Percentiles rank a stretch among this genome's conserved stretches.
phyloP scores from a whole-genome alignment of 2,888 invertebrate genomes.

The Tenthredo scrophulariae region DNA sequence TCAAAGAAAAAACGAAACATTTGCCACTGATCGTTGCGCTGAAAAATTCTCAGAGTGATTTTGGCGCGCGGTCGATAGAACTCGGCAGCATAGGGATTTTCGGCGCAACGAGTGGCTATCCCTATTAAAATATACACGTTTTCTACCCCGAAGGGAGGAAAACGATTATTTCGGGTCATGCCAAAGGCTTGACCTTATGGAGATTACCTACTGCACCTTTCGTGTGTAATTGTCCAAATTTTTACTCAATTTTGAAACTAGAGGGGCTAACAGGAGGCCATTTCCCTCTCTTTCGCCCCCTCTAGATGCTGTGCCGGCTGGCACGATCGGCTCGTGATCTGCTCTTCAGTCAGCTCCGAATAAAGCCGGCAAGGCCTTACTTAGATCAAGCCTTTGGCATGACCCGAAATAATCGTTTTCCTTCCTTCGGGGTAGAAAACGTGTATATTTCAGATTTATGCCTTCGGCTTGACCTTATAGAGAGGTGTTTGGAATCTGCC shows the following conservation, averaged over 20 bases:
- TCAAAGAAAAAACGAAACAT: no score
- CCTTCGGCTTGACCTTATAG: constrained; percentile 38
- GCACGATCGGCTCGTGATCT: not conserved
- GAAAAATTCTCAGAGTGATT: no score
- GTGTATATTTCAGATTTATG: constrained; percentile 25
- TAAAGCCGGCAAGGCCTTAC: constrained; percentile 50
- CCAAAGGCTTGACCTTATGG: constrained; percentile 48
- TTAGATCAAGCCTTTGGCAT: constrained; percentile 53
- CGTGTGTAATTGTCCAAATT: no score
- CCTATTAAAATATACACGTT: constrained; percentile 4
- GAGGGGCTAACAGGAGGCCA: no score
- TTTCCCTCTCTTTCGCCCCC: no score
- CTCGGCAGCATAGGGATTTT: no score
- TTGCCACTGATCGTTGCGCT: no score
- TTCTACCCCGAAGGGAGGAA: constrained; percentile 43
- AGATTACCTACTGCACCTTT: no score
- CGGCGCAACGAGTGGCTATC: no score
- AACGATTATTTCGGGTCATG: constrained; percentile 51
- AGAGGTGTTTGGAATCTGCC: constrained; percentile 35
- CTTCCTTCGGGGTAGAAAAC: constrained; percentile 44
- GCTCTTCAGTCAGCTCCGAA: constrained; percentile 12
- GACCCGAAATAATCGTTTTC: constrained; percentile 51
- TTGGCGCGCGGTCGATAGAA: no score
- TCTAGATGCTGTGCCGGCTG: constrained; percentile 29
- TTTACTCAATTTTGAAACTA: no score